A percentile compares a stretch with the other conserved stretches of the same genome.
These are phyloP conservation scores for Parazoanthus swiftii DNA, from an alignment of 92 coral and sea anemone genomes.

Conservation along the genomic window DNA sequence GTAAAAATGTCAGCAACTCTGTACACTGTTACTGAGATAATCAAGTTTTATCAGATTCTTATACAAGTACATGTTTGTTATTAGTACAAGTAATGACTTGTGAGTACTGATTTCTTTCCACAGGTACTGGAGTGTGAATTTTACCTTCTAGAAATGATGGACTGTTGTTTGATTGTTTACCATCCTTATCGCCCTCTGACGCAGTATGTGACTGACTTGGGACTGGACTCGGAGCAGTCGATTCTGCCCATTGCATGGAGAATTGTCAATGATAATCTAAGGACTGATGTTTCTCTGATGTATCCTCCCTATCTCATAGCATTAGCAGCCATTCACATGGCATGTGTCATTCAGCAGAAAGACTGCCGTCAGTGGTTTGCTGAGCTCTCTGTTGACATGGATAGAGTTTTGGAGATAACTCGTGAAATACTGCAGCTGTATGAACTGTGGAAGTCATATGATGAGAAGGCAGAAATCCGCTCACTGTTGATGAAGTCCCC, in stretches of 20 bases:
- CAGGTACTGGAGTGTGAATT: slow-evolving; percentile 99
- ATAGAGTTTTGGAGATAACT: slow-evolving; percentile 90
- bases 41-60: no score
- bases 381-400: slow-evolving; percentile 97
- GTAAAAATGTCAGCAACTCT: no score
- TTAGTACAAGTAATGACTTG: not conserved
- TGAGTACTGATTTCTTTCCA: not conserved
- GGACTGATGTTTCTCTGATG: slow-evolving; percentile 90
- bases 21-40: no score
- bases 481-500: slow-evolving; percentile 79
- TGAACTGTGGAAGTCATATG: slow-evolving; percentile 93
- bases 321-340: slow-evolving; percentile 97
- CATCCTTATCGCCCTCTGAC: slow-evolving; percentile 97
- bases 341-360: slow-evolving; percentile 95
- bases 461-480: slow-evolving; percentile 87
- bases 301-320: slow-evolving; percentile 95
- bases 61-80: no score
- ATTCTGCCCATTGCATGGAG: slow-evolving; percentile 97
- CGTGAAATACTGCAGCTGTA: slow-evolving; percentile 88
- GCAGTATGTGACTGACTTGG: slow-evolving; percentile 92
- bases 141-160: slow-evolving; percentile 96
- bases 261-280: slow-evolving; percentile 92
- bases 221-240: slow-evolving; percentile 77
- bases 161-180: slow-evolving; percentile 91
- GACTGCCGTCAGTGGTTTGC: slow-evolving; percentile 95